Base-by-base conservation (phyloP, 2,113 vertebrate genomes). In the Chroicocephalus ridibundus region DNA sequence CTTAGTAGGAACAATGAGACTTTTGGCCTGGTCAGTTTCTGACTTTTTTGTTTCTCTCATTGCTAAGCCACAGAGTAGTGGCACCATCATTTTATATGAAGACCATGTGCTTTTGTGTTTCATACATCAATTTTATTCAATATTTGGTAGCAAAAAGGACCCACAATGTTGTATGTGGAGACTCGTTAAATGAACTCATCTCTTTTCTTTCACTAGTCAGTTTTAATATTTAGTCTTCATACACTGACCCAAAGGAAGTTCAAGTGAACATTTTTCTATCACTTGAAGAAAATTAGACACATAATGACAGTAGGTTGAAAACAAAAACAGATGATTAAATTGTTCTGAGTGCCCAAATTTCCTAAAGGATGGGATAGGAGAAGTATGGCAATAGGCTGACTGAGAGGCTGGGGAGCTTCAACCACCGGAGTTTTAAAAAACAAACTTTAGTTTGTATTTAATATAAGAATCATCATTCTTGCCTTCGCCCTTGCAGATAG, bases 91-190 rank as follows among this genome's bases (percentile, higher is more conserved):
- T 79, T 16, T 25, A 12, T 5, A 5, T 9, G 11, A 46, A 66
- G 47, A 66, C 10, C 3, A 15, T 26, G 4, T n/a, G 10, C 6
- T 75, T 72, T 20, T 88, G 9, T 17, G 70, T 82, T 61, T 3
- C 5, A 10, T 13, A 11, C 2, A 46, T 12, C 1, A 22, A 46
- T 81, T 58, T 82, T 34, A 34, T 64, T 54, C 24, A n/a, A 12
- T 38, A 55, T 26, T 71, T 54, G 20, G 3, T 49, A 54, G 9
- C 34, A 62, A 65, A 44, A 87, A 29, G 8, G 4, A 85, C 5
- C 5, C 31, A 36, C 1, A 42, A 20, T 42, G 12, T 2, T 31
- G 1, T 42, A 19, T 26, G 12, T 40, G 4, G 11, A 57, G 4
- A 8, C 6, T 55, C 57, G 9, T 6, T 38, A 62, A 76, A 68